Evolutionary conservation across 2,113 vertebrate genomes (phyloP).

Genomic region (Tupaia tana): DNA sequence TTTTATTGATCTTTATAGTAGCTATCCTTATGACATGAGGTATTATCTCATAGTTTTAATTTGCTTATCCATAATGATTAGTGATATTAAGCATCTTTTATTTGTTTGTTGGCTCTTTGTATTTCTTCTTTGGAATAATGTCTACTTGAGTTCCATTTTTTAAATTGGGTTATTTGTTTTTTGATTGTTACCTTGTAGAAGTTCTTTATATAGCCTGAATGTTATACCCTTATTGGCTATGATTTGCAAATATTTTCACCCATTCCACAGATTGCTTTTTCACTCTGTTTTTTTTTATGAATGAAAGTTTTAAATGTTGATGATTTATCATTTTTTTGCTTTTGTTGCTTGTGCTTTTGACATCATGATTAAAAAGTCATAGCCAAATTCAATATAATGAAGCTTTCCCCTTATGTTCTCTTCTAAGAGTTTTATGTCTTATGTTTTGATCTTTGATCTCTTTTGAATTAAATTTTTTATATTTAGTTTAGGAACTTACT

Average conservation of each 20-base stretch:
- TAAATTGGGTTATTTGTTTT: neutral
- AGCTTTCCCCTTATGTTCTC: neutral
- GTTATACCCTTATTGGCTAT: neutral
- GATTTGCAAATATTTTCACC: neutral
- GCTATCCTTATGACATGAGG: neutral
- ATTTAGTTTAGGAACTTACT: neutral
- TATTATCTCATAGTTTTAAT: neutral
- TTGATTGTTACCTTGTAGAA: neutral
- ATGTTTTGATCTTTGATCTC: neutral
- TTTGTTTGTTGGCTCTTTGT: neutral
- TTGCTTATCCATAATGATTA: neutral
- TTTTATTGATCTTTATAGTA: no score
- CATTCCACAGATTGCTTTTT: neutral
- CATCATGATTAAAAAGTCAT: neutral
- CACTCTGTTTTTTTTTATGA: neutral
- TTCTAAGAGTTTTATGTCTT: neutral
- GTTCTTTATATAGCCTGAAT: neutral
- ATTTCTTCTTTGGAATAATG: neutral
- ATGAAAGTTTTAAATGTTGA: neutral
- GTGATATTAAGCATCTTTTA: neutral
- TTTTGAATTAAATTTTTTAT: neutral
- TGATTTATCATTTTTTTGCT: neutral
- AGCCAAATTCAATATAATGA: neutral
- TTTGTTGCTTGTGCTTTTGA: neutral
- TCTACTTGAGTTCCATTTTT: neutral